A percentile compares a stretch with the other conserved stretches of the same genome.
Evolutionary conservation across 2,797 vertebrate genomes (phyloP).

Genomic region (Anolis apletophallus): DNA sequence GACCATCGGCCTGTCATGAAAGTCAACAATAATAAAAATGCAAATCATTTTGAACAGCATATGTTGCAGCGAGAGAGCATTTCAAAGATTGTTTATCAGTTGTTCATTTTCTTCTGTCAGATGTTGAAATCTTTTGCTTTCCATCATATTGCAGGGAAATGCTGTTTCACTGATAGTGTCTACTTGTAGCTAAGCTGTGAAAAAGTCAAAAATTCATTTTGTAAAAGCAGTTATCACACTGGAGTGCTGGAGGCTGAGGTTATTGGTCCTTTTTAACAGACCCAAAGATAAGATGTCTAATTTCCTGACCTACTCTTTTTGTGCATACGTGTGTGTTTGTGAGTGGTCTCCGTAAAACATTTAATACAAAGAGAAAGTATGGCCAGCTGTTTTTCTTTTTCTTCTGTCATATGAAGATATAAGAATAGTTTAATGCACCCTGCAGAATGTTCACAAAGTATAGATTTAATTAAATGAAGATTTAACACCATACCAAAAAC

Average conservation of each 20-base stretch:
- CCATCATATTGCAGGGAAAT: conserved; percentile 79
- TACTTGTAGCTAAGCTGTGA: conserved; percentile 78
- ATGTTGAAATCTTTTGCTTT: conserved; percentile 78
- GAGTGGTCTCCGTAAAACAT: conserved; percentile 65
- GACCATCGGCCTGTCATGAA: conserved; percentile 64
- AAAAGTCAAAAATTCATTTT: conserved; percentile 84
- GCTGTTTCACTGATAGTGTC: conserved; percentile 79
- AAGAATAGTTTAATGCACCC: conserved; percentile 39
- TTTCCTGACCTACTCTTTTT: conserved; percentile 78
- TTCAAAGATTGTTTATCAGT: conserved; percentile 81
- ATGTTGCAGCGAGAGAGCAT: conserved; percentile 75
- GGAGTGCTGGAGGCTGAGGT: conserved; percentile 70
- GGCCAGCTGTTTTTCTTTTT: conserved; percentile 27
- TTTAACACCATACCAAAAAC: conserved; percentile 48
- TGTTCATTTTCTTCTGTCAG: conserved; percentile 83
- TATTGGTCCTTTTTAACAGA: conserved; percentile 83
- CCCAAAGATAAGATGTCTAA: conserved; percentile 85
- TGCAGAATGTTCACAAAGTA: conserved; percentile 40
- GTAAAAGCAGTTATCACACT: conserved; percentile 80
- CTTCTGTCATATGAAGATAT: conserved; percentile 15
- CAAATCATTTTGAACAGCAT: conserved; percentile 75
- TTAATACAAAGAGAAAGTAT: conserved; percentile 63
- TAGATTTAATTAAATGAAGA: conserved; percentile 65
- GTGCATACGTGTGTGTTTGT: conserved; percentile 46
- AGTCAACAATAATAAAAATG: conserved; percentile 81